These are phyloP conservation scores for Protophormia terraenovae DNA, from an alignment of 2,888 invertebrate species.

Conservation along the genomic window DNA sequence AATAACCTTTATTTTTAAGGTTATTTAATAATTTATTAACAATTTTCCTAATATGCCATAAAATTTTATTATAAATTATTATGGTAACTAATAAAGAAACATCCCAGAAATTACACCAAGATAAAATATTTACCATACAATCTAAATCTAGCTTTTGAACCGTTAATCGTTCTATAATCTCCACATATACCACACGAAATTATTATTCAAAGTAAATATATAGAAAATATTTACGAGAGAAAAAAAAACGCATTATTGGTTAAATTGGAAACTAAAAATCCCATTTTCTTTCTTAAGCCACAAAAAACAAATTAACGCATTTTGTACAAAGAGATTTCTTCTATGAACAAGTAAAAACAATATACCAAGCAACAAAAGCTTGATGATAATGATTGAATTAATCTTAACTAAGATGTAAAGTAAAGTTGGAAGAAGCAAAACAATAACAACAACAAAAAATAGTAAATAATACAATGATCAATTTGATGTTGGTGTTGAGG, in stretches of 20 bases:
- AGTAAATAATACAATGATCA: slow-evolving; percentile 39
- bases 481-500: slow-evolving; percentile 58
- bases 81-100: neutral
- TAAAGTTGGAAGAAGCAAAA: no score
- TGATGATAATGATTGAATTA: slow-evolving; percentile 41
- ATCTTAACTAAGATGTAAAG: slow-evolving; percentile 17
- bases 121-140: slow-evolving; percentile 32
- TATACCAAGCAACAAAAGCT: slow-evolving; percentile 1
- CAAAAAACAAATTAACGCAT: slow-evolving; percentile 67
- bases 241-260: slow-evolving; percentile 26
- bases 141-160: slow-evolving; percentile 52
- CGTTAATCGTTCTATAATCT: slow-evolving; percentile 63
- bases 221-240: slow-evolving; percentile 3
- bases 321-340: slow-evolving; percentile 24
- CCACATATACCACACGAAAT: slow-evolving; percentile 22
- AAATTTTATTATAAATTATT: neutral
- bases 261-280: slow-evolving; percentile 53
- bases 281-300: slow-evolving; percentile 61
- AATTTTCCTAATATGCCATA: no score
- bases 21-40: no score
- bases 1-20: no score
- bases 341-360: neutral
- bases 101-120: slow-evolving; percentile 20
- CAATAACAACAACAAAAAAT: neutral
- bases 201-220: slow-evolving; percentile 8